Evolutionary conservation across 2,888 invertebrate species (phyloP).

Genomic region (Dryocosmus kuriphilus): DNA sequence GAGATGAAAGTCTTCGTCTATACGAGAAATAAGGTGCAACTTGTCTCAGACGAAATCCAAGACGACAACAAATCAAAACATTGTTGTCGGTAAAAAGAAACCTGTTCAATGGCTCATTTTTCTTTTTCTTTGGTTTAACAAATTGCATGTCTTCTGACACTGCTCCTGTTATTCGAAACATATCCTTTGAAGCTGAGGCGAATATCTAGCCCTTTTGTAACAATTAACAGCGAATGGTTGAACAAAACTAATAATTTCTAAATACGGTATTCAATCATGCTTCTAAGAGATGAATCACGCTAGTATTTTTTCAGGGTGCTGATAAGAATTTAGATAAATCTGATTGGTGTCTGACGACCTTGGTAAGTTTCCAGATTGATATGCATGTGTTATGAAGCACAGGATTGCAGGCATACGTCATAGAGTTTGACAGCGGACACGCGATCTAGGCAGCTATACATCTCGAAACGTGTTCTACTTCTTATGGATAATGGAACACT

Average conservation of each 20-base stretch:
- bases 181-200: not conserved
- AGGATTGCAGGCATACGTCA: not conserved
- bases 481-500: slow-evolving; percentile 3
- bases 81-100: slow-evolving; percentile 5
- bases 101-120: slow-evolving; percentile 1
- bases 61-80: slow-evolving; percentile 8
- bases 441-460: not conserved
- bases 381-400: not conserved
- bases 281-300: not conserved
- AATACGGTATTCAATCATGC: too few relatives aligned
- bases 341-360: not conserved
- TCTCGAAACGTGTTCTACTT: slow-evolving; percentile 1
- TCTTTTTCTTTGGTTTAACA: not conserved
- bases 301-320: not conserved
- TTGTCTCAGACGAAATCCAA: slow-evolving; percentile 6
- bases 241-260: not conserved
- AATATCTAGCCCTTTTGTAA: not conserved
- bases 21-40: slow-evolving; percentile 14
- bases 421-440: not conserved
- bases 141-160: not conserved
- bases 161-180: not conserved
- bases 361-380: not conserved
- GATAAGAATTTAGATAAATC: not conserved
- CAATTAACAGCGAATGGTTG: not conserved
- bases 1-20: slow-evolving; percentile 39